These are phyloP conservation scores for Podocnemis expansa DNA, from an alignment of 2,113 vertebrate genomes.

Conservation along the genomic window DNA sequence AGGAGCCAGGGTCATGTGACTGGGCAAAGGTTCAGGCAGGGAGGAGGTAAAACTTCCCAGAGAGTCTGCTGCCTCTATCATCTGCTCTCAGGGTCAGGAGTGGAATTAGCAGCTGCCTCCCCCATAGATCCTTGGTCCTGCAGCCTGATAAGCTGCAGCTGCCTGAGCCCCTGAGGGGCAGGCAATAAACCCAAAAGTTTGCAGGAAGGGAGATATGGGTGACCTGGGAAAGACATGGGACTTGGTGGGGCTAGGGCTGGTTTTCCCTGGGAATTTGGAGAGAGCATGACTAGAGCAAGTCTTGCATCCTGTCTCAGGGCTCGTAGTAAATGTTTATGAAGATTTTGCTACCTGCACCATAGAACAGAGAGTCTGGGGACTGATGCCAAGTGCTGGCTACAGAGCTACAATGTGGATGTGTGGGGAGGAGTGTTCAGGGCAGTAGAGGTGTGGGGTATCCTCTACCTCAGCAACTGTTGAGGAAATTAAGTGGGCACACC, in stretches of 20 bases:
- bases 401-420: too few relatives aligned
- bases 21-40: not conserved
- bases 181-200: not conserved
- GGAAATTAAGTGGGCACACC: not conserved
- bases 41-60: not conserved
- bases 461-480: not conserved
- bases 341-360: not conserved
- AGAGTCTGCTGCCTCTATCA: not conserved
- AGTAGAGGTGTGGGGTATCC: too few relatives aligned
- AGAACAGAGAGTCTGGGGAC: not conserved
- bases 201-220: too few relatives aligned
- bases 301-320: too few relatives aligned
- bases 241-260: not conserved
- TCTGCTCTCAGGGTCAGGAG: not conserved
- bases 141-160: too few relatives aligned
- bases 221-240: not conserved
- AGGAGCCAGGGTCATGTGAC: not conserved
- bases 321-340: not conserved
- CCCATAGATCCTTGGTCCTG: not conserved
- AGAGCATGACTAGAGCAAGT: not conserved
- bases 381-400: too few relatives aligned
- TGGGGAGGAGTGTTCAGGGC: not conserved
- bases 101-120: not conserved
- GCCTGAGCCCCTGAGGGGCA: not conserved
- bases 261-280: not conserved